These are phyloP conservation scores for Sussaba pulchella DNA, from an alignment of 2,888 invertebrate genomes.

Conservation along the genomic window DNA sequence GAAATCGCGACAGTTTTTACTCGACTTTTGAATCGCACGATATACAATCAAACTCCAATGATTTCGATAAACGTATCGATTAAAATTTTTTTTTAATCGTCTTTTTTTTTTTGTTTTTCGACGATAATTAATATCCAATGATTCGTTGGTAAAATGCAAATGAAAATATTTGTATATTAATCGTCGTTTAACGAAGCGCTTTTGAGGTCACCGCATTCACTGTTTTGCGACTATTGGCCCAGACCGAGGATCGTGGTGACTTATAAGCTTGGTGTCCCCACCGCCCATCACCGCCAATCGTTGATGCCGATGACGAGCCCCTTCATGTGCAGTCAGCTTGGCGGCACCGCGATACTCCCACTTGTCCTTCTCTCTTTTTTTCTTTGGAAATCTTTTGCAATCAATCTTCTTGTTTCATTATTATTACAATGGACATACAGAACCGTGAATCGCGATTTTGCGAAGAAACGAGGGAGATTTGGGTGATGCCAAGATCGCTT, in stretches of 20 bases:
- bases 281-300: slow-evolving; percentile 73
- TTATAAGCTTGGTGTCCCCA: slow-evolving; percentile 83
- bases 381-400: slow-evolving; percentile 38
- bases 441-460: too few relatives aligned
- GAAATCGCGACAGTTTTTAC: slow-evolving; percentile 22
- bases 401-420: slow-evolving; percentile 18
- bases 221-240: slow-evolving; percentile 83
- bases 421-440: too few relatives aligned
- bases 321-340: slow-evolving; percentile 83
- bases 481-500: too few relatives aligned
- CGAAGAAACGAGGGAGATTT: too few relatives aligned
- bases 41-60: background rate
- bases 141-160: background rate
- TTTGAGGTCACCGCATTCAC: slow-evolving; percentile 75
- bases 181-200: slow-evolving; percentile 30
- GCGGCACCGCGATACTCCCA: slow-evolving; percentile 78
- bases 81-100: slow-evolving; percentile 5
- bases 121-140: too few relatives aligned
- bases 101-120: too few relatives aligned
- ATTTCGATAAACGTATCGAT: background rate
- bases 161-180: slow-evolving; percentile 1
- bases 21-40: slow-evolving; percentile 10
- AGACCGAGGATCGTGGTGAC: slow-evolving; percentile 78
- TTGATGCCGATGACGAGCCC: slow-evolving; percentile 80
- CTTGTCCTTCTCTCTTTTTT: slow-evolving; percentile 61